A percentile compares a stretch with the other conserved stretches of the same genome.
Conservation (phyloP, 2,888 invertebrate genomes). For the Elmis aenea region DNA sequence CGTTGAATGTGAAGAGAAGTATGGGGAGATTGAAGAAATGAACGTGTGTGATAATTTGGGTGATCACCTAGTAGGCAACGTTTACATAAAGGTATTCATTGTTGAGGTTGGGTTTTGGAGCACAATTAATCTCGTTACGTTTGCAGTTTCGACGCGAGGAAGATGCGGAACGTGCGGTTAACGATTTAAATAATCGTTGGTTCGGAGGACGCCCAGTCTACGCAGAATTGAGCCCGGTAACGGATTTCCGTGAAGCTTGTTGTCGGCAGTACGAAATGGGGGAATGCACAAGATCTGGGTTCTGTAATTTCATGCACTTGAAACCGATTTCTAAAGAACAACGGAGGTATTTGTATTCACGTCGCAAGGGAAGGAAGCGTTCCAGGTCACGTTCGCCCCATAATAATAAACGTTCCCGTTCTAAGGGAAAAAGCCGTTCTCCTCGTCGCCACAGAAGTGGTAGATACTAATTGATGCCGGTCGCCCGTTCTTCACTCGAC, state of each 20-base stretch:
- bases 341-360: constrained; percentile 75
- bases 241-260: constrained; percentile 98
- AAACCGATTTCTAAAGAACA: constrained; percentile 96
- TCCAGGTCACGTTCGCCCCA: constrained; percentile 58
- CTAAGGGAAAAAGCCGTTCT: constrained; percentile 50
- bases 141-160: constrained; percentile 88
- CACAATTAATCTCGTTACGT: neutral
- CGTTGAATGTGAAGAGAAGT: constrained; percentile 97
- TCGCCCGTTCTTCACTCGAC: too few species aligned
- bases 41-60: constrained; percentile 99
- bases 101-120: neutral
- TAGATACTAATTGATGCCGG: constrained; percentile 47
- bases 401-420: constrained; percentile 50
- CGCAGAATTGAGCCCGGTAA: constrained; percentile 97
- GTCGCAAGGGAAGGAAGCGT: constrained; percentile 56
- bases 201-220: constrained; percentile 98
- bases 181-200: constrained; percentile 97
- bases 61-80: constrained; percentile 97
- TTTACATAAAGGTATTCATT: constrained; percentile 84
- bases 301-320: constrained; percentile 99
- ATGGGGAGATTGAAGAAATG: constrained; percentile 99
- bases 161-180: constrained; percentile 96
- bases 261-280: constrained; percentile 99
- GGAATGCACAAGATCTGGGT: constrained; percentile 96
- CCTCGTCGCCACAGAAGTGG: constrained; percentile 48